phyloP scores from a whole-genome alignment of 1,140 invertebrate genomes.

The Pomacea maculata region DNA sequence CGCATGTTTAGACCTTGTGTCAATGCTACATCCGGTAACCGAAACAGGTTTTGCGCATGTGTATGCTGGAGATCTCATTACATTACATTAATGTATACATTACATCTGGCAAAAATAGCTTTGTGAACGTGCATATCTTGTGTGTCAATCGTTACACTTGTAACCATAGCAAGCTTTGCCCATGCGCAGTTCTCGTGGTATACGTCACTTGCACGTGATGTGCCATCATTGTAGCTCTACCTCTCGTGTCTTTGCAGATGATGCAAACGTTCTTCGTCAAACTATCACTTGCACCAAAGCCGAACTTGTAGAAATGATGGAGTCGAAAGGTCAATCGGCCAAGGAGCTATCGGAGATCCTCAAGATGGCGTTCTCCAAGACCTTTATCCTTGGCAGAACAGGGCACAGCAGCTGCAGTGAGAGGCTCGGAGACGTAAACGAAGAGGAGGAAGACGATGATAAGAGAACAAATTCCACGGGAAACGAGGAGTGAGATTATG shows the following conservation, averaged over 20 bases:
- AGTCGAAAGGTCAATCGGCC: neutral
- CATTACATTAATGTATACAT: too few relatives aligned
- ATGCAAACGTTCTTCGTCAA: slow-evolving; percentile 1
- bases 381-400: too few relatives aligned
- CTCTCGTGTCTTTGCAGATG: neutral
- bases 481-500: too few relatives aligned
- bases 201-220: too few relatives aligned
- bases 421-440: too few relatives aligned
- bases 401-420: too few relatives aligned
- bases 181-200: too few relatives aligned
- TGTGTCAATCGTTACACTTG: neutral
- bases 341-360: neutral
- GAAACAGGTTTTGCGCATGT: neutral
- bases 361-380: neutral
- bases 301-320: slow-evolving; percentile 17
- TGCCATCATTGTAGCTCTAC: too few relatives aligned
- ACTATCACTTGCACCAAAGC: slow-evolving; percentile 12
- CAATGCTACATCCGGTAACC: neutral
- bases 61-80: too few relatives aligned
- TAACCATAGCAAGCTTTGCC: neutral
- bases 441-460: too few relatives aligned
- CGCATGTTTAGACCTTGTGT: neutral
- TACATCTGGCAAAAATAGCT: too few relatives aligned
- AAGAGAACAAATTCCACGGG: too few relatives aligned
- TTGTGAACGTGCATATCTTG: neutral